phyloP scores from a whole-genome alignment of 2,888 invertebrate genomes.

The Tiliacea citrago region DNA sequence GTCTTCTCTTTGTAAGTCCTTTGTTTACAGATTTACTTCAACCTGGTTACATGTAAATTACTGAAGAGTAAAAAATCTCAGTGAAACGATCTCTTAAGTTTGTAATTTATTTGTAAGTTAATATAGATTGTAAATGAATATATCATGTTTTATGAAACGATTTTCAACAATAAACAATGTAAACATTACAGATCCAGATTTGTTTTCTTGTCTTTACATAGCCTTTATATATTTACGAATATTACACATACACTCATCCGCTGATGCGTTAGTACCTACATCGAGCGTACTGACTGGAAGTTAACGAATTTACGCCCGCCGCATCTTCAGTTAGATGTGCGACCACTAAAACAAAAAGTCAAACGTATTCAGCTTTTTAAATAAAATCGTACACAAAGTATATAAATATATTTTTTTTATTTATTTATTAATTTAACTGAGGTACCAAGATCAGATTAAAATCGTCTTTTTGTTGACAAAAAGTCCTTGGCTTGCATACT shows the following conservation, averaged over 20 bases:
- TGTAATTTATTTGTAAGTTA: constrained; percentile 66
- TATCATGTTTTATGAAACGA: constrained; percentile 63
- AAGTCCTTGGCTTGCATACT: not conserved
- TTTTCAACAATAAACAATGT: constrained; percentile 63
- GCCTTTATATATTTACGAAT: not conserved
- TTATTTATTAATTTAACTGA: not conserved
- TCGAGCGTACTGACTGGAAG: no score
- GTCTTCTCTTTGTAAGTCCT: not conserved
- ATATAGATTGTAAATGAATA: constrained; percentile 66
- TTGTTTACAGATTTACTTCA: not conserved
- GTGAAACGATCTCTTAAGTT: constrained; percentile 30
- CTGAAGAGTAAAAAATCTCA: constrained; percentile 17
- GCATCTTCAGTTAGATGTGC: no score
- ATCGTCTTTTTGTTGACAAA: not conserved
- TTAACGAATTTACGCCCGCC: no score
- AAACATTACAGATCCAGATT: constrained; percentile 23
- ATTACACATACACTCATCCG: no score
- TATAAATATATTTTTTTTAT: no score
- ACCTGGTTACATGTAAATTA: not conserved
- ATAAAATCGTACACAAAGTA: not conserved
- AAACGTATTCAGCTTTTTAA: no score
- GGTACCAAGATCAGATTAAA: not conserved
- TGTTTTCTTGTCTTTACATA: not conserved
- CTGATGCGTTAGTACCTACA: no score
- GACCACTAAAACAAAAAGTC: not conserved